Conservation (phyloP, 2,797 vertebrate species). For the Podarcis siculus region DNA sequence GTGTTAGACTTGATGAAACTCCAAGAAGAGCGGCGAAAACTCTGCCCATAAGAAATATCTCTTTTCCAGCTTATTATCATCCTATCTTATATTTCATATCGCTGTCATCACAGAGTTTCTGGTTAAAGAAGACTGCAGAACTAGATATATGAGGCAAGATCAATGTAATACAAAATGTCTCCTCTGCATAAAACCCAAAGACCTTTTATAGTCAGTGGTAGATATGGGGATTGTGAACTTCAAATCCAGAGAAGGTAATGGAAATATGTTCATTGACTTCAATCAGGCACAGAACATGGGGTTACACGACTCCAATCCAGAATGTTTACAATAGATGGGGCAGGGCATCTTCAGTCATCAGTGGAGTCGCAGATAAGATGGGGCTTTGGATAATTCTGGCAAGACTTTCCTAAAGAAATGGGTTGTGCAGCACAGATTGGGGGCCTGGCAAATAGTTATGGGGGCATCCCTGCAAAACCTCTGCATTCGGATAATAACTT, state of each 20-base stretch:
- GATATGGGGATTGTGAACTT: background rate
- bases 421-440: background rate
- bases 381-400: background rate
- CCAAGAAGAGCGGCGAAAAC: slow-evolving; percentile 28
- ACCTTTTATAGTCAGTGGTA: background rate
- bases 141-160: slow-evolving; percentile 26
- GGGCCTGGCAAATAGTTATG: background rate
- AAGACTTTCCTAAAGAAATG: background rate
- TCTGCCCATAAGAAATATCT: background rate
- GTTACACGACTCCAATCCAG: background rate
- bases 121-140: slow-evolving; percentile 41
- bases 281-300: background rate
- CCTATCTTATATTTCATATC: slow-evolving; percentile 44
- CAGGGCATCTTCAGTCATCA: background rate
- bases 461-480: background rate
- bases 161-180: slow-evolving; percentile 35
- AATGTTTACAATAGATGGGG: slow-evolving; percentile 3
- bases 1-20: slow-evolving; percentile 41
- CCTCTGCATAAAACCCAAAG: slow-evolving; percentile 48
- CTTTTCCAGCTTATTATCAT: slow-evolving; percentile 47
- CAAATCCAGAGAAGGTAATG: background rate
- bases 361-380: background rate
- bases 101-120: slow-evolving; percentile 40
- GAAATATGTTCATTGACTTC: background rate
- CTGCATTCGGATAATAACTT: background rate